phyloP scores from a whole-genome alignment of 2,888 invertebrate species.

The Autographa pulchrina region DNA sequence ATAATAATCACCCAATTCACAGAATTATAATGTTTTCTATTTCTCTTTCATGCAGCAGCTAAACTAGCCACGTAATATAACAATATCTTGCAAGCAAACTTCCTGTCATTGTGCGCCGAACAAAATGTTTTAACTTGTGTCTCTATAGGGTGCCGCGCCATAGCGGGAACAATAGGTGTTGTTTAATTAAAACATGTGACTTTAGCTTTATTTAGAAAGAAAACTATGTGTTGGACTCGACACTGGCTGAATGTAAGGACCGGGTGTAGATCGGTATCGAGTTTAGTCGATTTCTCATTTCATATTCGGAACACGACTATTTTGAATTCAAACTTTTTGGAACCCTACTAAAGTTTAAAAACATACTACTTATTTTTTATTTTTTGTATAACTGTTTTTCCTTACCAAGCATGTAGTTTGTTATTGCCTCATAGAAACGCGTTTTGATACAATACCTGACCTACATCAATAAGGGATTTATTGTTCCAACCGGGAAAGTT shows the following conservation, averaged over 20 bases:
- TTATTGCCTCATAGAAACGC: background rate
- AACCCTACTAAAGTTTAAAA: too few relatives aligned
- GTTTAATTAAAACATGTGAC: constrained; percentile 34
- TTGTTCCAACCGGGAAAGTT: constrained; percentile 14
- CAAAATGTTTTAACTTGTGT: constrained; percentile 26
- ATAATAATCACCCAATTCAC: constrained; percentile 4
- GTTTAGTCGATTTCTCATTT: background rate
- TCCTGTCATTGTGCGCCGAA: constrained; percentile 45
- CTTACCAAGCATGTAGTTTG: background rate
- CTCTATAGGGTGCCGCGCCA: constrained; percentile 27
- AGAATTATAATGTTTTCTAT: background rate
- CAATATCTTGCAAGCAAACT: constrained; percentile 27
- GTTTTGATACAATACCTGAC: constrained; percentile 13
- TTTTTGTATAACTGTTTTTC: too few relatives aligned
- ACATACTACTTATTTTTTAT: too few relatives aligned
- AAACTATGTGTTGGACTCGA: constrained; percentile 5
- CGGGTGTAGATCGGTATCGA: background rate
- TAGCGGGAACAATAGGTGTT: constrained; percentile 50
- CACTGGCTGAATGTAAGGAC: background rate
- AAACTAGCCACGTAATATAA: constrained; percentile 13
- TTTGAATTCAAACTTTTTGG: background rate
- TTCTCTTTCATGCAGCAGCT: background rate
- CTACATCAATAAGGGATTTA: constrained; percentile 10
- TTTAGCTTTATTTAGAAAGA: constrained; percentile 27
- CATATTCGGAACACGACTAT: background rate